Evolutionary conservation across 2,888 invertebrate genomes (phyloP).

Genomic region (Noctua janthe): DNA sequence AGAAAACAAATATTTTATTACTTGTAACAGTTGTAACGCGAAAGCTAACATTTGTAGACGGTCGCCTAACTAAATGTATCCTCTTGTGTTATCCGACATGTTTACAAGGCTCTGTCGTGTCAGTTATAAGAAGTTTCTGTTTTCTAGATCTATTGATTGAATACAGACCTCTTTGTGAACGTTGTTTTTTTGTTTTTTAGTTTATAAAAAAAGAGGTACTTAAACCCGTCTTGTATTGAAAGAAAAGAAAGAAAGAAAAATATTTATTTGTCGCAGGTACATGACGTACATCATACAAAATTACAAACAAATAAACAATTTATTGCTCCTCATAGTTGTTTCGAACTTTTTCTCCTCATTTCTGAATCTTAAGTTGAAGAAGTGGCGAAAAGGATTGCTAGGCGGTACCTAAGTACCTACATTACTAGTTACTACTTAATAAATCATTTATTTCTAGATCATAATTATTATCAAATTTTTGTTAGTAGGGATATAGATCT

Average conservation of each 20-base stretch:
- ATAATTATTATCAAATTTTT: background rate
- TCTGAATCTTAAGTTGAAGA: background rate
- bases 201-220: background rate
- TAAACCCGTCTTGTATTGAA: background rate
- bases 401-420: background rate
- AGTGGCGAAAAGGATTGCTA: background rate
- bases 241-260: too few relatives aligned
- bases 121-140: slow-evolving; percentile 22
- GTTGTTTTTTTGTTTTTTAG: slow-evolving; percentile 3
- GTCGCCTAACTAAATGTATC: slow-evolving; percentile 54
- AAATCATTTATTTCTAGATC: background rate
- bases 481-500: background rate
- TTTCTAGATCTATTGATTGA: slow-evolving; percentile 35
- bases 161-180: slow-evolving; percentile 12
- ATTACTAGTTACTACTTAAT: background rate
- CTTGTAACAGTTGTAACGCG: slow-evolving; percentile 42
- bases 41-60: slow-evolving; percentile 55
- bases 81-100: slow-evolving; percentile 45
- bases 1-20: slow-evolving; percentile 59
- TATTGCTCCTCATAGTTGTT: too few relatives aligned
- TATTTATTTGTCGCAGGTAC: too few relatives aligned
- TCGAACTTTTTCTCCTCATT: background rate
- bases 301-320: too few relatives aligned
- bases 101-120: slow-evolving; percentile 46
- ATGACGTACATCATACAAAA: too few relatives aligned